Evolutionary conservation across 2,113 vertebrate genomes (phyloP).

Genomic region (Maccullochella peelii): DNA sequence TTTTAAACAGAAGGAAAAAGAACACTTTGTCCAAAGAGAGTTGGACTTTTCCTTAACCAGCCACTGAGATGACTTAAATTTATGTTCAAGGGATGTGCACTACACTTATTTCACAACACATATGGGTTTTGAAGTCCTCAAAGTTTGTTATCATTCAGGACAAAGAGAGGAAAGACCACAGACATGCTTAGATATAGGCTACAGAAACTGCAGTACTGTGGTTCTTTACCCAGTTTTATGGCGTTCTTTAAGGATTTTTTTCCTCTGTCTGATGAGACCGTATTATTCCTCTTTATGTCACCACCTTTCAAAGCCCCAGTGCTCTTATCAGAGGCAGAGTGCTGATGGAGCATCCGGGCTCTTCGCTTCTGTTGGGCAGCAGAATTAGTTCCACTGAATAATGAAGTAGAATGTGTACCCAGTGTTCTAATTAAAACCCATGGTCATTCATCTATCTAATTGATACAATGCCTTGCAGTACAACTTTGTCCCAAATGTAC

Average conservation of each 20-base stretch:
- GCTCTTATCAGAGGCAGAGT: conserved; percentile 69
- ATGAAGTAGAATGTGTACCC: conserved; percentile 87
- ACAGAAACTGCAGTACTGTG: background rate
- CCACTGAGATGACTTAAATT: background rate
- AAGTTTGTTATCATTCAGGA: background rate
- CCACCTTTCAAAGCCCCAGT: conserved; percentile 52
- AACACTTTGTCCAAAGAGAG: background rate
- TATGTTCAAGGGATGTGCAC: background rate
- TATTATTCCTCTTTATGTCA: conserved; percentile 62
- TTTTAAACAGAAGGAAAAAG: conserved; percentile 8
- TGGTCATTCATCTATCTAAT: conserved; percentile 94
- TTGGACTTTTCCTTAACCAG: background rate
- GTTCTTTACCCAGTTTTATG: conserved; percentile 11
- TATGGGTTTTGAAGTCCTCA: background rate
- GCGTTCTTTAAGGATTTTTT: background rate
- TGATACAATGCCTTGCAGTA: conserved; percentile 91
- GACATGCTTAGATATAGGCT: background rate
- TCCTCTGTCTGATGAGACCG: conserved; percentile 32
- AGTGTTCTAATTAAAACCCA: conserved; percentile 93
- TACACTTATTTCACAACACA: background rate
- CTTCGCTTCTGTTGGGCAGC: conserved; percentile 68
- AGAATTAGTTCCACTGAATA: conserved; percentile 87
- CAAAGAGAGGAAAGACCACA: background rate
- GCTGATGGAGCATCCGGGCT: conserved; percentile 81
- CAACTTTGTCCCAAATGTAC: conserved; percentile 88